Evolutionary conservation across 2,888 invertebrate species (phyloP).

Genomic region (Graphium colonna): DNA sequence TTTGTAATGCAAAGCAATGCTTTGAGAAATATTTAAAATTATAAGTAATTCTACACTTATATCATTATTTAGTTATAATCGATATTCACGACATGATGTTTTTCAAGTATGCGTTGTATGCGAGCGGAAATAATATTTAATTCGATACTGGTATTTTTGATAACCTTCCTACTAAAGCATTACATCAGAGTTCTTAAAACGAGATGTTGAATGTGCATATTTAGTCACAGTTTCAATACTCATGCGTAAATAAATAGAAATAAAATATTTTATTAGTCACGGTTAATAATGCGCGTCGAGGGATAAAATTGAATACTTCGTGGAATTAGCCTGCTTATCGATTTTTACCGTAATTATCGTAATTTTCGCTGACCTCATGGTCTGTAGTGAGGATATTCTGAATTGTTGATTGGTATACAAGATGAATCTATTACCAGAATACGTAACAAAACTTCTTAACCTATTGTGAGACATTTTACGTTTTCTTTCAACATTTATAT

Average conservation of each 20-base stretch:
- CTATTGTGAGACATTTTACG: neutral
- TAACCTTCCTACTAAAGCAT: slow-evolving; percentile 4
- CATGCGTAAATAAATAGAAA: slow-evolving; percentile 15
- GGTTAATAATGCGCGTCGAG: slow-evolving; percentile 6
- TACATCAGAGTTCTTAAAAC: slow-evolving; percentile 16
- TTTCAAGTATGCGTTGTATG: neutral
- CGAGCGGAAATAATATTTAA: neutral
- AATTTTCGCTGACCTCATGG: neutral
- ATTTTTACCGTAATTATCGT: neutral
- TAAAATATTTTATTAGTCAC: slow-evolving; percentile 12
- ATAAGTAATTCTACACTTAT: too few relatives aligned
- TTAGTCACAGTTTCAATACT: slow-evolving; percentile 14
- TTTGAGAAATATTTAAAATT: too few relatives aligned
- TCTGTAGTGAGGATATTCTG: neutral
- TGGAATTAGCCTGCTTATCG: neutral
- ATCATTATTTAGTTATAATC: neutral
- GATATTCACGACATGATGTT: neutral
- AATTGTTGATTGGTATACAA: neutral
- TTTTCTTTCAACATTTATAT: too few relatives aligned
- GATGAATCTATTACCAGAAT: neutral
- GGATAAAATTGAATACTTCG: neutral
- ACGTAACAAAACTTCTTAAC: too few relatives aligned
- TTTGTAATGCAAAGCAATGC: too few relatives aligned
- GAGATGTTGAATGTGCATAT: slow-evolving; percentile 8
- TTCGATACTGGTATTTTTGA: neutral